Conservation (phyloP, 2,888 invertebrate species). For the Dynastes hyllus region DNA sequence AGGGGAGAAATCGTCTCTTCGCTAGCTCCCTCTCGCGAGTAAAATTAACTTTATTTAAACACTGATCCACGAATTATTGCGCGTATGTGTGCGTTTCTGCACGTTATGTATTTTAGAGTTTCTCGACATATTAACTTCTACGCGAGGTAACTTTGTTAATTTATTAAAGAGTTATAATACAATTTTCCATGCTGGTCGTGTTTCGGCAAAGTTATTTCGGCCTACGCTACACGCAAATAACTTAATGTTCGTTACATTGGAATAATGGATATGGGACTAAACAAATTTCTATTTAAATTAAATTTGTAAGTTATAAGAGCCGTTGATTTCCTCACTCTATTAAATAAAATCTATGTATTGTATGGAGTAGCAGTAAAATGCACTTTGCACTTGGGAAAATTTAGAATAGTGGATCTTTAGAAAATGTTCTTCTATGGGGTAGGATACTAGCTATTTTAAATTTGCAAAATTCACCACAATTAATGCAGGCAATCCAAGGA, state of each 20-base stretch:
- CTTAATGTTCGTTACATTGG: constrained; percentile 16
- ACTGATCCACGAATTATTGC: constrained; percentile 21
- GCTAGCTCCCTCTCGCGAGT: constrained; percentile 13
- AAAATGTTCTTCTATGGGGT: no score
- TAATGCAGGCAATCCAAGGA: no score
- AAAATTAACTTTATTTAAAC: constrained; percentile 33
- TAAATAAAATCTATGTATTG: not conserved
- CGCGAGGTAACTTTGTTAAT: constrained; percentile 27
- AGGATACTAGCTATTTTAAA: no score
- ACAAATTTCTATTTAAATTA: constrained; percentile 8
- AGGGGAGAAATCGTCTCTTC: not conserved
- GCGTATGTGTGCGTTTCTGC: constrained; percentile 5
- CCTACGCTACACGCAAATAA: constrained; percentile 19
- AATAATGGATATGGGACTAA: constrained; percentile 8
- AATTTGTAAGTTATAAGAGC: not conserved
- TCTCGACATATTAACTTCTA: constrained; percentile 14
- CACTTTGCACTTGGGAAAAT: no score
- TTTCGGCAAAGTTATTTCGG: constrained; percentile 23
- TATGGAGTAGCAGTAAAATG: no score
- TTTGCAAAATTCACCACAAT: no score
- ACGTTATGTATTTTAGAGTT: constrained; percentile 1
- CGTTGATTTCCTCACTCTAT: not conserved
- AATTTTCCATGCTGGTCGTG: constrained; percentile 8
- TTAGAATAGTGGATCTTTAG: no score
- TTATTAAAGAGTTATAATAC: constrained; percentile 33